A percentile compares a stretch with the other conserved stretches of the same genome.
phyloP scores from a whole-genome alignment of 2,888 invertebrate genomes.

The Heliconius ismenius region DNA sequence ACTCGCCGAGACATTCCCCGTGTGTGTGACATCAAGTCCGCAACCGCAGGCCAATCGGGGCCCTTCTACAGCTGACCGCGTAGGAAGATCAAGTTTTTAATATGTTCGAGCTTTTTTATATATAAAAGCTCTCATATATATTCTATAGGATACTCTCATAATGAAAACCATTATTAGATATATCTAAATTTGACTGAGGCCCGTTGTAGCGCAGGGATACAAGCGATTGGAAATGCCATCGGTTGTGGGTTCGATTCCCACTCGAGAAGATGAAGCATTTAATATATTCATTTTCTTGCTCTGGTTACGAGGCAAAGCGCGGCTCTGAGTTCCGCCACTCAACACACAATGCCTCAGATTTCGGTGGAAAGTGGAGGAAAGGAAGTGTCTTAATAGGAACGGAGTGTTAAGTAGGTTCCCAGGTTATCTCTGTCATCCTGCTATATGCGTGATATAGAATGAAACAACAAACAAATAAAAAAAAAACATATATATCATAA shows the following conservation, averaged over 20 bases:
- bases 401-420: too few relatives aligned
- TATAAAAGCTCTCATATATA: not conserved
- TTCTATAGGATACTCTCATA: not conserved
- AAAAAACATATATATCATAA: too few relatives aligned
- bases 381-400: too few relatives aligned
- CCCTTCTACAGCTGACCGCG: slow-evolving; percentile 4
- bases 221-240: not conserved
- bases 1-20: not conserved
- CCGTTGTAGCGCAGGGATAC: too few relatives aligned
- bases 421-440: too few relatives aligned
- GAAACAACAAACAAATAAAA: too few relatives aligned
- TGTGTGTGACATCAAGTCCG: slow-evolving; percentile 3
- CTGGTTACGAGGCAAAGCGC: not conserved
- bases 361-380: too few relatives aligned
- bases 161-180: not conserved
- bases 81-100: slow-evolving; percentile 1
- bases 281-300: not conserved
- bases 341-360: not conserved
- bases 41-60: slow-evolving; percentile 15
- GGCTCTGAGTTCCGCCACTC: not conserved
- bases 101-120: slow-evolving; percentile 1
- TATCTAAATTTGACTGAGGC: too few relatives aligned
- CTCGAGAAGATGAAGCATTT: too few relatives aligned
- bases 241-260: not conserved
- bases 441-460: too few relatives aligned